phyloP scores from a whole-genome alignment of 2,113 vertebrate genomes.

The Urocolius indicus region DNA sequence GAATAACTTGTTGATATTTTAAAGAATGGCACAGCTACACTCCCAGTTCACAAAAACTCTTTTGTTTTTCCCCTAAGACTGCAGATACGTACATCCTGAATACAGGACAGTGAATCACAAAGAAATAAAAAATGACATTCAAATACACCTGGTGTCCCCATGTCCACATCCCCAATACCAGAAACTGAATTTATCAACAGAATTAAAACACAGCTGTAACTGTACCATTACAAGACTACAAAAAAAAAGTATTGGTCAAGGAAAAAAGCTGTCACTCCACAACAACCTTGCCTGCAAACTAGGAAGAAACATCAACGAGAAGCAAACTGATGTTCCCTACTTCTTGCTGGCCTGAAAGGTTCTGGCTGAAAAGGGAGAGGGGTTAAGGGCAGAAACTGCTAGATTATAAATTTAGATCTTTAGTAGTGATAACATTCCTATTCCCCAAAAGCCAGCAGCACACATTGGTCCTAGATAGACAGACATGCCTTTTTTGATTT shows the following conservation, averaged over 20 bases:
- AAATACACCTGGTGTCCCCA: background rate
- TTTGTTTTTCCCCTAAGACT: background rate
- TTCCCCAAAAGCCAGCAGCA: conserved; percentile 12
- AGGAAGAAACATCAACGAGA: conserved; percentile 64
- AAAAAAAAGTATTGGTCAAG: background rate
- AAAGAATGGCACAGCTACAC: background rate
- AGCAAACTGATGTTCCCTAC: conserved; percentile 64
- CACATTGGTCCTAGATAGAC: background rate
- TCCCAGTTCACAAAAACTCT: background rate
- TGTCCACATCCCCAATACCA: background rate
- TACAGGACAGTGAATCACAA: background rate
- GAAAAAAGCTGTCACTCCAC: conserved; percentile 57
- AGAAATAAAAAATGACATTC: background rate
- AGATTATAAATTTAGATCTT: conserved; percentile 1
- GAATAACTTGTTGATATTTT: background rate
- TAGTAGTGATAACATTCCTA: conserved; percentile 35
- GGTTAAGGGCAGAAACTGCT: conserved; percentile 58
- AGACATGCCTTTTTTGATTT: background rate
- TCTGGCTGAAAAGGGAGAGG: conserved; percentile 63
- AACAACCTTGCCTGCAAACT: conserved; percentile 65
- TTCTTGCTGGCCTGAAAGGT: conserved; percentile 68
- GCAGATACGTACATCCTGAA: background rate
- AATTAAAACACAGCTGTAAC: conserved; percentile 11
- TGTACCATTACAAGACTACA: background rate
- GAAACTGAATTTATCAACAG: conserved; percentile 10